Percentiles rank a stretch among this genome's conserved stretches.
phyloP scores from a whole-genome alignment of 2,888 invertebrate species.

The Pristionchus japonicus region DNA sequence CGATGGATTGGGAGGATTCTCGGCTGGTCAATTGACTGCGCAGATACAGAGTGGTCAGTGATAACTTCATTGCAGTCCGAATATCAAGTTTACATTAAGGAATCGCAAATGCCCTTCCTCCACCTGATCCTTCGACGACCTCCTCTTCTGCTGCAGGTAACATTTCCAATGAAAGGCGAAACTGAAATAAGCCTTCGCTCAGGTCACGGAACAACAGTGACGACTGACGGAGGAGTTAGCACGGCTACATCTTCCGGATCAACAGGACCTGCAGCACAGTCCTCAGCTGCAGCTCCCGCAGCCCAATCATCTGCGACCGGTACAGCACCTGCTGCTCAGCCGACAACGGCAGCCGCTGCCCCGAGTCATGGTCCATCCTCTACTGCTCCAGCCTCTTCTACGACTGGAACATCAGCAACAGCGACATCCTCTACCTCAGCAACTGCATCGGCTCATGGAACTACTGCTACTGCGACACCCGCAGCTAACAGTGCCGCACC shows the following conservation, averaged over 20 bases:
- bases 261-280: not conserved
- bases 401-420: conserved; percentile 40
- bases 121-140: not conserved
- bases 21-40: conserved; percentile 18
- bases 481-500: not conserved
- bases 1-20: conserved; percentile 42
- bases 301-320: not conserved
- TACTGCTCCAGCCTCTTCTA: not conserved
- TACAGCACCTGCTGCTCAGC: not conserved
- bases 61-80: not conserved
- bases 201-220: not conserved
- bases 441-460: conserved; percentile 48
- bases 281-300: not conserved
- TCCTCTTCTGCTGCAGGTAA: not conserved
- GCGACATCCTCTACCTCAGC: conserved; percentile 47
- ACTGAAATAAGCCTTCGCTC: no score
- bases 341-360: not conserved
- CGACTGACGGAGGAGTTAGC: not conserved
- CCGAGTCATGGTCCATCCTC: not conserved
- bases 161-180: no score
- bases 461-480: not conserved
- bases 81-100: not conserved
- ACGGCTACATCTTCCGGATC: not conserved
- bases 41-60: conserved; percentile 31
- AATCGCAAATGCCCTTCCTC: not conserved